Evolutionary conservation across 2,888 invertebrate genomes (phyloP).

Genomic region (Dexiosoma caninum): DNA sequence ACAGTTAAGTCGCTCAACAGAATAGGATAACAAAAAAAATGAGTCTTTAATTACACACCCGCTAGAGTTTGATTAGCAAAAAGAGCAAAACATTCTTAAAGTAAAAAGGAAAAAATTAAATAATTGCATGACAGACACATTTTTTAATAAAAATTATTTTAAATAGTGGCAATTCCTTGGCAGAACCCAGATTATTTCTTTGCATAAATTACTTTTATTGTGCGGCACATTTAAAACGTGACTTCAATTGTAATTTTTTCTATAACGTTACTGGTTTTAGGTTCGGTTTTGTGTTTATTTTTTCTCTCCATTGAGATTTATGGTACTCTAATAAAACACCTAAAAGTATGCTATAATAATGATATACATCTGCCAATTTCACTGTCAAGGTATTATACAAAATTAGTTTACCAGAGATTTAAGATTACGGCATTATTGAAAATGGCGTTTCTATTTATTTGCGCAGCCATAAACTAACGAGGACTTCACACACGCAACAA

Average conservation of each 20-base stretch:
- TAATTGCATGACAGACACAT: constrained; percentile 28
- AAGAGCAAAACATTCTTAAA: background rate
- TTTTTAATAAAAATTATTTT: constrained; percentile 26
- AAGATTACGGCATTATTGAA: constrained; percentile 67
- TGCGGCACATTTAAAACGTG: constrained; percentile 44
- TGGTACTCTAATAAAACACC: constrained; percentile 37
- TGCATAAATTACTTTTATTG: constrained; percentile 34
- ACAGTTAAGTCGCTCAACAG: background rate
- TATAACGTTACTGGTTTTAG: background rate
- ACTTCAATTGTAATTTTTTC: constrained; percentile 43
- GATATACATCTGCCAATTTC: constrained; percentile 71
- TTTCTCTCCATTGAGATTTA: background rate
- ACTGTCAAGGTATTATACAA: constrained; percentile 76
- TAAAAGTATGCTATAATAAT: constrained; percentile 62
- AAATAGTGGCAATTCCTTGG: constrained; percentile 16
- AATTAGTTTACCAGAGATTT: constrained; percentile 74
- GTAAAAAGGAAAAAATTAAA: background rate
- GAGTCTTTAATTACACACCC: background rate
- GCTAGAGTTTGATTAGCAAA: background rate
- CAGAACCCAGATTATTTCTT: constrained; percentile 1
- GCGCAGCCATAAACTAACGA: constrained; percentile 25
- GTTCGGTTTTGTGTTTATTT: background rate
- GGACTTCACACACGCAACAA: background rate
- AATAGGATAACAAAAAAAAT: constrained; percentile 4
- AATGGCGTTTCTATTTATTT: constrained; percentile 65